A percentile compares a stretch with the other conserved stretches of the same genome.
phyloP scores from a whole-genome alignment of 2,888 invertebrate species.

The Molanna angustata region DNA sequence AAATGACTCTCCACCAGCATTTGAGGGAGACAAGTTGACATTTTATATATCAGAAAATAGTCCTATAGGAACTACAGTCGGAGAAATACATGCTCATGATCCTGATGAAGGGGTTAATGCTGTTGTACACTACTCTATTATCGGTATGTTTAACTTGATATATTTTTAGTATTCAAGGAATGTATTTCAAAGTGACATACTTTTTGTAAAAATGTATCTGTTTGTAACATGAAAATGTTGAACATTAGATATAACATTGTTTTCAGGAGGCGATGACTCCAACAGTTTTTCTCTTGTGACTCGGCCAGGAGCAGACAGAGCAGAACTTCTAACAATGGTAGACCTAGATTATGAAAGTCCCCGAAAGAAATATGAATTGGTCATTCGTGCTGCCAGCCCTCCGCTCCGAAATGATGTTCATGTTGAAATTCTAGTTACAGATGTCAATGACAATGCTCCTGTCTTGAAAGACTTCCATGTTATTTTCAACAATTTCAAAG shows the following conservation, averaged over 20 bases:
- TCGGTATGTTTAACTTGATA: conserved; percentile 58
- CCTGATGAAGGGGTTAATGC: conserved; percentile 92
- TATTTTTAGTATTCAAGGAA: too few relatives aligned
- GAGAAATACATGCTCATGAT: conserved; percentile 85
- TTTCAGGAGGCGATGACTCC: conserved; percentile 79
- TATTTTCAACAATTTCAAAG: conserved; percentile 92
- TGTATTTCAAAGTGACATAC: too few relatives aligned
- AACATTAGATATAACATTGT: too few relatives aligned
- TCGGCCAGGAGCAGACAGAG: conserved; percentile 78
- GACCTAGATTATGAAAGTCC: conserved; percentile 96
- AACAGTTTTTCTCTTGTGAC: conserved; percentile 80
- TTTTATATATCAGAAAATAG: conserved; percentile 93
- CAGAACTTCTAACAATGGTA: conserved; percentile 83
- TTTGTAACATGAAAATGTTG: too few relatives aligned
- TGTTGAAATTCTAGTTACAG: conserved; percentile 85
- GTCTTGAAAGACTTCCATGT: conserved; percentile 88
- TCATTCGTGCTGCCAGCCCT: conserved; percentile 87
- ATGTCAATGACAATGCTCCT: conserved; percentile 95
- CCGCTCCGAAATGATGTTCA: conserved; percentile 86
- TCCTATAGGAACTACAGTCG: conserved; percentile 92
- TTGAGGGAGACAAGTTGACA: conserved; percentile 82
- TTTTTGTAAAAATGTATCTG: too few relatives aligned
- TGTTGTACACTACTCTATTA: conserved; percentile 90
- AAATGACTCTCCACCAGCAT: conserved; percentile 88
- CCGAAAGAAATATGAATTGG: conserved; percentile 83